Evolutionary conservation across 2,113 vertebrate genomes (phyloP), one percentile per base, ranked within the genome.

Genomic region (Hippocampus comes): DNA sequence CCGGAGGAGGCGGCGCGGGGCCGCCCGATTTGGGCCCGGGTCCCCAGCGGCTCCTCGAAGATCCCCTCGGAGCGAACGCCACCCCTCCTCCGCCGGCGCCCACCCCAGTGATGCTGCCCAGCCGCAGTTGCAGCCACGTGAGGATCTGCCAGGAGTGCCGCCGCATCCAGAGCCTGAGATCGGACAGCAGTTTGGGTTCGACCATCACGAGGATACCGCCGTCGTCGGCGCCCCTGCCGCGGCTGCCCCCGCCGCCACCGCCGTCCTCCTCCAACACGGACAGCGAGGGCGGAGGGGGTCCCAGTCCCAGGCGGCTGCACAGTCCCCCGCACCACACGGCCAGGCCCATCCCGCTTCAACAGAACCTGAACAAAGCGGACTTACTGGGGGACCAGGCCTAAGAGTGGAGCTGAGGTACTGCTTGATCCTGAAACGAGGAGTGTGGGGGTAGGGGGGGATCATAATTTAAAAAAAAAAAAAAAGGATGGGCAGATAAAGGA

Each of bases 71-170:
- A 77, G 92, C 79, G 83, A 92, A 87, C 71, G 85, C 88, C 71
- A 88, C 91, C 65, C 84, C 89, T 38, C 89, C 89, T 60, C 84
- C 91, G 63, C 89, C 73, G 68, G 84, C 88, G 21, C 88, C 88
- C 34, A 84, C 88, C 51, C 84, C 88, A 7, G 79, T 90, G 68
- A 86, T 87, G 85, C 71, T 77, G 64, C 34, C 8, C 18, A 82
- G 91, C 5, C 90, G 91, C 59, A 83, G 88, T 84, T 93, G 92
- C 85, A 85, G 90, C 55, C 92, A 93, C 15, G 91, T 93, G 67
- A 86, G 92, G 63, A 92, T 93, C 81, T 93, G 93, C 78, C 95
- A 95, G 84, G 95, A 96, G 91, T 96, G 95, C 86, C 88, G 95
- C 72, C 90, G 95, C 82, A 96, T 96, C 90, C 95, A 96, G 92